Conservation (phyloP, 2,888 invertebrate genomes). For the Mylabris sibirica region DNA sequence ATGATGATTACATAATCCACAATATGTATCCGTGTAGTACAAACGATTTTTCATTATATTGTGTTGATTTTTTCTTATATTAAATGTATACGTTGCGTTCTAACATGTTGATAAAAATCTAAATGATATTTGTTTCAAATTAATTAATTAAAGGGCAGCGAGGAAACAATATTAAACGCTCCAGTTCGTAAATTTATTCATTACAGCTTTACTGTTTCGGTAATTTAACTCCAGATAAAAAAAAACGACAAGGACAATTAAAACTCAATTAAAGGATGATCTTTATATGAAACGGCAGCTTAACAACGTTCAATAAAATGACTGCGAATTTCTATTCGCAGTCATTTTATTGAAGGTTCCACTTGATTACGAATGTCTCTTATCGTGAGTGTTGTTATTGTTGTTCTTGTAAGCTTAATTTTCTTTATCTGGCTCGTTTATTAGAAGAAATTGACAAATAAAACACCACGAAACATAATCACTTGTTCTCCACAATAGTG, state of each 20-base stretch:
- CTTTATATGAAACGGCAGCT: no score
- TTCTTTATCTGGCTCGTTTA: no score
- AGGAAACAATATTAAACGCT: background rate
- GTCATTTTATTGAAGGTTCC: no score
- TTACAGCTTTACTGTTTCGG: background rate
- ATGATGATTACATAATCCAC: background rate
- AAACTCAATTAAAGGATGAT: background rate
- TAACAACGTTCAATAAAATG: no score
- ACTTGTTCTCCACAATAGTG: no score
- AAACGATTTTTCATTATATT: conserved; percentile 1
- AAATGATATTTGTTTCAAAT: conserved; percentile 20
- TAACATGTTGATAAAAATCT: background rate
- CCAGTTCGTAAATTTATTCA: background rate
- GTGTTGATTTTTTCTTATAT: conserved; percentile 21
- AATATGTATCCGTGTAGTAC: background rate
- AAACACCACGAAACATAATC: no score
- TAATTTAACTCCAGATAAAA: background rate
- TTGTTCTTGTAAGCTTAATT: no score
- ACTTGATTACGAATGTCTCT: no score
- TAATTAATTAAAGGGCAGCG: conserved; percentile 12
- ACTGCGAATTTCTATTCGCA: no score
- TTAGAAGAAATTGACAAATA: no score
- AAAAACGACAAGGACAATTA: background rate
- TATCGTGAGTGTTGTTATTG: no score
- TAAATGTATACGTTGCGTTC: background rate